Conservation (phyloP, 2,797 vertebrate species). For the Ctenochaetus hawaiiensis region DNA sequence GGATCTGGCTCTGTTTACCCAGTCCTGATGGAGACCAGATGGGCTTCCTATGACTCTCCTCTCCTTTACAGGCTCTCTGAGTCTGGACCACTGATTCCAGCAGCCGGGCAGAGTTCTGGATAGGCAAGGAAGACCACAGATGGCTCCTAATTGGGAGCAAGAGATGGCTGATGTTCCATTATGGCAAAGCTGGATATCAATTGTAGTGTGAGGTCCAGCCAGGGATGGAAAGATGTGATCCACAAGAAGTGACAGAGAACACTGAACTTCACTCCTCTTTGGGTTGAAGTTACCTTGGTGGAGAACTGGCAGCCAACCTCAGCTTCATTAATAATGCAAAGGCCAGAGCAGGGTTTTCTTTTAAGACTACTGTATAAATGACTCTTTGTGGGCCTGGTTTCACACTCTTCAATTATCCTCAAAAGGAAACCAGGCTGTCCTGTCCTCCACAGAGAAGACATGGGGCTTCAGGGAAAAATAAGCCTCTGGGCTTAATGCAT, state of each 20-base stretch:
- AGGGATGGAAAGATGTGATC: constrained; percentile 36
- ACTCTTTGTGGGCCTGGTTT: constrained; percentile 49
- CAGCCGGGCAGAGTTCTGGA: constrained; percentile 53
- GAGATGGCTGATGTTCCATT: constrained; percentile 45
- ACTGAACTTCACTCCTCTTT: constrained; percentile 12
- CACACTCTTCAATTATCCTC: constrained; percentile 44
- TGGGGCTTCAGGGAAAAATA: constrained; percentile 66
- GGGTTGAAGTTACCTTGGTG: constrained; percentile 8
- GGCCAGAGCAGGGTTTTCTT: constrained; percentile 14
- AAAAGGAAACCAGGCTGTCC: constrained; percentile 62
- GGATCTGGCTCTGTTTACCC: constrained; percentile 81
- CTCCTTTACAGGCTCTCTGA: constrained; percentile 54
- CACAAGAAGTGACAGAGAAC: constrained; percentile 29
- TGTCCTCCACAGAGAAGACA: constrained; percentile 42
- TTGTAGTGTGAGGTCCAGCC: constrained; percentile 43
- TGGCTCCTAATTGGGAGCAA: constrained; percentile 58
- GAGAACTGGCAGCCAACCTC: constrained; percentile 8
- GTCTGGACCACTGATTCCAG: constrained; percentile 66
- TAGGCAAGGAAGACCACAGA: constrained; percentile 48
- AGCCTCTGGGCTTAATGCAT: constrained; percentile 62
- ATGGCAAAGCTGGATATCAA: constrained; percentile 42
- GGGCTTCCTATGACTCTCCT: constrained; percentile 70
- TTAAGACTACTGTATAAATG: constrained; percentile 10
- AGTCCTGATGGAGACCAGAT: constrained; percentile 83
- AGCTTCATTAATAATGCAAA: constrained; percentile 30